Percentiles rank a stretch among this genome's conserved stretches.
These are phyloP conservation scores for Empis livida DNA, from an alignment of 2,888 invertebrate species.

Conservation along the genomic window DNA sequence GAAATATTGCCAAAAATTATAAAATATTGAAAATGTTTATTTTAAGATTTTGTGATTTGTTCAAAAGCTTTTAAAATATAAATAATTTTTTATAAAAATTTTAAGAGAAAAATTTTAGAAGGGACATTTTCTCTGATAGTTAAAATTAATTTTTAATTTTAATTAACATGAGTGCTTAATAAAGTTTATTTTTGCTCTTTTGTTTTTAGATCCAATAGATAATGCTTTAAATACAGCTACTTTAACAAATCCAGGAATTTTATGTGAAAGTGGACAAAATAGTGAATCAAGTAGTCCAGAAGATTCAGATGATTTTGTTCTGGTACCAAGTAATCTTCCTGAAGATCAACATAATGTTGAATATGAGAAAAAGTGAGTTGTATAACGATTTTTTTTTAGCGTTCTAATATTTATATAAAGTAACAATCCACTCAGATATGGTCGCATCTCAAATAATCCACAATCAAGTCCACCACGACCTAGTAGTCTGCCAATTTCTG, in stretches of 20 bases:
- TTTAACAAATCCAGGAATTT: conserved; percentile 43
- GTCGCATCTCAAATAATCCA: conserved; percentile 19
- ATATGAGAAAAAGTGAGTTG: conserved; percentile 27
- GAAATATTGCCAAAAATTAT: too few species aligned
- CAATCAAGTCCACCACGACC: conserved; percentile 51
- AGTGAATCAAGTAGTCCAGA: conserved; percentile 53
- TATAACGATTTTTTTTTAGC: not conserved
- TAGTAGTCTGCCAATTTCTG: conserved; percentile 54
- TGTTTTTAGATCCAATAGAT: conserved; percentile 36
- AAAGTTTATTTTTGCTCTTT: too few species aligned
- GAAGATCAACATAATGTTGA: conserved; percentile 40
- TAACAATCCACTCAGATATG: conserved; percentile 14
- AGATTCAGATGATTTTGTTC: conserved; percentile 63
- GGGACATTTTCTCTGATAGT: too few species aligned
- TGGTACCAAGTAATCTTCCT: conserved; percentile 58
- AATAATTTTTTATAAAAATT: too few species aligned
- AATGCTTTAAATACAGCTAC: conserved; percentile 42
- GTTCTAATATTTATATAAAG: not conserved
- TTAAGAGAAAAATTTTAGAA: too few species aligned
- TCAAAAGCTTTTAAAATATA: too few species aligned
- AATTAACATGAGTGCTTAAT: too few species aligned
- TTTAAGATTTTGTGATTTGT: too few species aligned
- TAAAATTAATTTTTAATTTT: too few species aligned
- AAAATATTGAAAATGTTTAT: too few species aligned
- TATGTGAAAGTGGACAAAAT: conserved; percentile 37